Base-by-base conservation (phyloP, 2,113 vertebrate genomes). In the Tetrax tetrax region DNA sequence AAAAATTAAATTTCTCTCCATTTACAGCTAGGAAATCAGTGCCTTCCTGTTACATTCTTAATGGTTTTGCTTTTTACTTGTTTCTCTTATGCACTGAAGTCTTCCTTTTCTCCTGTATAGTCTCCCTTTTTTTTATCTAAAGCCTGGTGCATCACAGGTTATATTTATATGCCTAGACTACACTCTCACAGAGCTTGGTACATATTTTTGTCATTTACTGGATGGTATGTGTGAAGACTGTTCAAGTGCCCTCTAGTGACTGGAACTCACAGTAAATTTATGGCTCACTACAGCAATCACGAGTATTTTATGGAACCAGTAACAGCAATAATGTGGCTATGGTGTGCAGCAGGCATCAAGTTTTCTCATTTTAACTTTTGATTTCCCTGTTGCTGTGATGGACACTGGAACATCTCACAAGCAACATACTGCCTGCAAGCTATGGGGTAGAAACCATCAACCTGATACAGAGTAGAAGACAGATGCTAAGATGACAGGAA, bases 231-330 rank as follows among this genome's bases (percentile, higher is more conserved):
- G 33, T 47, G 35, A 50, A 90, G 90, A 88, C 63, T 19, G 2
- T 69, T 82, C 61, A 94, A 72, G 84, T 94, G 95, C 94, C 95
- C 89, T 94, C 95, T 97, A 88, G 87, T 77, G 95, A 90, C 78
- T 65, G 61, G 82, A 94, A 63, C 29, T 60, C 27, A 23, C 43
- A 69, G 29, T 43, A 63, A 92, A 90, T 82, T 60, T 87, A 60
- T 27, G 27, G 20, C 72, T 93, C 48, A 3, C 27, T n/a, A 6
- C 20, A 59, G 51, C 20, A 59, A 15, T 19, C n/a, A 7, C 1
- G 20, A 56, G 28, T 23, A 27, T 66, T 53, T 60, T 54, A 80
- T 17, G 38, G 48, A 60, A 9, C 4, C 19, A 20, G 5, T 14
- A 78, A 70, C 1, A 61, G 18, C 70, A 61, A 24, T 38, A 43